phyloP scores from a whole-genome alignment of 2,888 invertebrate species.

The Agrochola litura region DNA sequence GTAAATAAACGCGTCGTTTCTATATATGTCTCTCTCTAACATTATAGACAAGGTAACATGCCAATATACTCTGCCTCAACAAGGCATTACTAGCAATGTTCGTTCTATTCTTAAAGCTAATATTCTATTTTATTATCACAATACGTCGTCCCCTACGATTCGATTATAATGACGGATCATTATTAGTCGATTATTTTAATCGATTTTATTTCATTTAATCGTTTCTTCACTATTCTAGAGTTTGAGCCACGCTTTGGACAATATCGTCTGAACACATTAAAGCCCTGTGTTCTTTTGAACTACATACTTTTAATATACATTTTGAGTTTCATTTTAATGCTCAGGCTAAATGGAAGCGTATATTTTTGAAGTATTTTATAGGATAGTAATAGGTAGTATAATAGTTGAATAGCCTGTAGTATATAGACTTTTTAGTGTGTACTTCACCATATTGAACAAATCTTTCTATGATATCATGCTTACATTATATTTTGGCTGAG shows the following conservation, averaged over 20 bases:
- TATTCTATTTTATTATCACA: slow-evolving; percentile 79
- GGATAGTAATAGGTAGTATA: neutral
- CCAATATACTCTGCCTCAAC: slow-evolving; percentile 55
- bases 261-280: slow-evolving; percentile 79
- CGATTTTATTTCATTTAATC: slow-evolving; percentile 59
- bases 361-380: slow-evolving; percentile 17
- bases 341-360: slow-evolving; percentile 44
- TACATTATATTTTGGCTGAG: slow-evolving; percentile 25
- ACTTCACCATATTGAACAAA: neutral
- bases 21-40: slow-evolving; percentile 56
- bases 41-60: slow-evolving; percentile 54
- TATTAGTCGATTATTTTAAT: slow-evolving; percentile 52
- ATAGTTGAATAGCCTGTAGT: neutral
- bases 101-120: slow-evolving; percentile 68
- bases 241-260: slow-evolving; percentile 79
- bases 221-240: slow-evolving; percentile 69
- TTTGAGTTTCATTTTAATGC: slow-evolving; percentile 23
- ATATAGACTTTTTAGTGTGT: neutral
- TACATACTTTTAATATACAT: slow-evolving; percentile 41
- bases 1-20: slow-evolving; percentile 58
- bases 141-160: slow-evolving; percentile 75
- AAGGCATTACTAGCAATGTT: slow-evolving; percentile 61
- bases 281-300: slow-evolving; percentile 77
- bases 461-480: neutral
- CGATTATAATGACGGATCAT: slow-evolving; percentile 58